Conservation (phyloP, 2,113 vertebrate genomes). For the Ailurus styani region DNA sequence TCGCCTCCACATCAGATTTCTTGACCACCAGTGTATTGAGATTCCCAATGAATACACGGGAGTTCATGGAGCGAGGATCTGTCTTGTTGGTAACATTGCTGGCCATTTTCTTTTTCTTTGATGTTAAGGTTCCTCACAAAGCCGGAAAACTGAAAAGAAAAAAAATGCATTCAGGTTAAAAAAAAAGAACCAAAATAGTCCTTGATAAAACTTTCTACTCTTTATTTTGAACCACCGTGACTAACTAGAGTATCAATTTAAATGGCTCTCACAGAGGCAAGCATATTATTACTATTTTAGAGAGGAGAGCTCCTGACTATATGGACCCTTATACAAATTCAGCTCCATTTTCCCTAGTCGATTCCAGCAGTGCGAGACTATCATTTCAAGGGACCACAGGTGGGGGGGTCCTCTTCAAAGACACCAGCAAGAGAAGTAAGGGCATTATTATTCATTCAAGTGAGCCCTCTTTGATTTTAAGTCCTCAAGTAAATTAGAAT, state of each 20-base stretch:
- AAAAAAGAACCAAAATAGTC: neutral
- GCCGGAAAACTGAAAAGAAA: neutral
- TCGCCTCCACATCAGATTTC: constrained; percentile 91
- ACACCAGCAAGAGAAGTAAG: neutral
- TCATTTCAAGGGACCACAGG: neutral
- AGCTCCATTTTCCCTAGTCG: neutral
- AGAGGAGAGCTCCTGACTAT: neutral
- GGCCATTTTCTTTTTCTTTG: constrained; percentile 83
- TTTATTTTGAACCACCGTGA: neutral
- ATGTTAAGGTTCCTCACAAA: constrained; percentile 31
- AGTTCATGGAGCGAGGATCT: constrained; percentile 91
- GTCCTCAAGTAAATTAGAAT: neutral
- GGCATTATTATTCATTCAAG: neutral
- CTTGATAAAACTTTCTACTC: neutral
- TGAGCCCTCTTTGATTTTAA: neutral
- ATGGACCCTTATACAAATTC: neutral
- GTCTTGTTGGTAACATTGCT: constrained; percentile 94
- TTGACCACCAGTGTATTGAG: constrained; percentile 93
- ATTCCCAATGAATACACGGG: constrained; percentile 93
- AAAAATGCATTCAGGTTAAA: constrained; percentile 19
- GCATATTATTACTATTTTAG: neutral
- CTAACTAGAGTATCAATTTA: neutral
- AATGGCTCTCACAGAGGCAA: neutral
- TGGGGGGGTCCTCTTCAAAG: neutral
- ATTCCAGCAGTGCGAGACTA: neutral